These are phyloP conservation scores for Drosophila dives DNA, from an alignment of 2,888 invertebrate genomes.

Conservation along the genomic window DNA sequence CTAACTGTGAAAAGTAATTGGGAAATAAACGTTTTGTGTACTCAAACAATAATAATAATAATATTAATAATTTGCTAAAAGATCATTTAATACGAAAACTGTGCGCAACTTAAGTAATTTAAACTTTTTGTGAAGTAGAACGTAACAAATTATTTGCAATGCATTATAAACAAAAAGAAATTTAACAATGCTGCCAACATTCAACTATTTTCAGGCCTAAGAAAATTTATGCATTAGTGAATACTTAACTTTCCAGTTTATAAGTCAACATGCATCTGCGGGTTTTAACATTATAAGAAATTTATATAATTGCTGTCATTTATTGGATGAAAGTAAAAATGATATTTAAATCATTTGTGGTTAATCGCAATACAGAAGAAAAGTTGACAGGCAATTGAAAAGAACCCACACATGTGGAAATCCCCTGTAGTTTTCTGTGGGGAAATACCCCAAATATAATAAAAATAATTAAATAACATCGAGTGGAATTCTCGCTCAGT, in stretches of 20 bases:
- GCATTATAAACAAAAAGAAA: slow-evolving; percentile 5
- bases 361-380: not conserved
- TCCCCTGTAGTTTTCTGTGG: not conserved
- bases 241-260: slow-evolving; percentile 1
- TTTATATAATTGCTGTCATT: not conserved
- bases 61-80: not conserved
- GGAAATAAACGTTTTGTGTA: not conserved
- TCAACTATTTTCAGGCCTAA: not conserved
- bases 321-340: not conserved
- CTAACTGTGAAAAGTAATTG: slow-evolving; percentile 35
- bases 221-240: not conserved
- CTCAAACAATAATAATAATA: not conserved
- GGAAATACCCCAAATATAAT: not conserved
- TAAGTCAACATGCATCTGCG: not conserved
- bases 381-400: not conserved
- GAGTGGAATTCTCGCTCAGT: not conserved
- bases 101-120: not conserved
- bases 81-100: not conserved
- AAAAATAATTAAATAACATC: not conserved
- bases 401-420: not conserved
- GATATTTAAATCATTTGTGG: not conserved
- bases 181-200: not conserved
- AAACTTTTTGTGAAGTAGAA: slow-evolving; percentile 15
- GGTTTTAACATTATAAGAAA: not conserved
- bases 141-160: slow-evolving; percentile 9